Conservation (phyloP, 2,797 vertebrate genomes). For the Halcyon smyrnensis region DNA sequence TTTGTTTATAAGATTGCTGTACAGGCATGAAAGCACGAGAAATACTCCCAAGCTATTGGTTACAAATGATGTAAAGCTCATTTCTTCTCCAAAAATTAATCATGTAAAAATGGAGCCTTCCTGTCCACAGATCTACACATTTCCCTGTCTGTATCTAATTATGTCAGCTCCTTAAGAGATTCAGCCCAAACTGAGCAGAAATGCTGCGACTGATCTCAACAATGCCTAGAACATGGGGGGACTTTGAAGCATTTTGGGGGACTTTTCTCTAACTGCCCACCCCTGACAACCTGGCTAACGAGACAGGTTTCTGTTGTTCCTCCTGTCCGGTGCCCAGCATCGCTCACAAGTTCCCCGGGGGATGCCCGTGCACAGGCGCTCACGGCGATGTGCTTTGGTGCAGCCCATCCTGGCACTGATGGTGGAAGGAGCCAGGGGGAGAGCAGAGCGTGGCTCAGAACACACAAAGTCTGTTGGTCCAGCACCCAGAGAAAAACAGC, state of each 20-base stretch:
- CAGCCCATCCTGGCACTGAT: rapidly evolving
- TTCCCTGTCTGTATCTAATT: neutral
- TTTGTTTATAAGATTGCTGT: constrained; percentile 4
- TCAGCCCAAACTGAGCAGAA: neutral
- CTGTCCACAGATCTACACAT: neutral
- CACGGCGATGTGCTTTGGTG: neutral
- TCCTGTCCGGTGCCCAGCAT: rapidly evolving
- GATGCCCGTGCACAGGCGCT: rapidly evolving
- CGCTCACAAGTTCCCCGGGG: neutral
- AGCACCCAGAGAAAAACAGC: neutral
- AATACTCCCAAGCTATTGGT: neutral
- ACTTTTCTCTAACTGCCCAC: neutral
- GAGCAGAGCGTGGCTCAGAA: neutral
- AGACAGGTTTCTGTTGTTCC: neutral
- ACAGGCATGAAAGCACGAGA: constrained; percentile 9
- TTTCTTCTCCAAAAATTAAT: constrained; percentile 8
- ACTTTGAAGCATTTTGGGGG: neutral
- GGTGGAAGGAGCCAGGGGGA: neutral
- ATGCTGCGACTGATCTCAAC: neutral
- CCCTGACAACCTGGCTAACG: neutral
- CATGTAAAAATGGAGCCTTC: neutral
- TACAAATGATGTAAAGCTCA: neutral
- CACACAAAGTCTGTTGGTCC: neutral
- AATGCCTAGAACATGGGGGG: rapidly evolving
- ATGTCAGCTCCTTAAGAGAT: neutral